Conservation (phyloP, 2,888 invertebrate species). For the Oscheius sp. region DNA sequence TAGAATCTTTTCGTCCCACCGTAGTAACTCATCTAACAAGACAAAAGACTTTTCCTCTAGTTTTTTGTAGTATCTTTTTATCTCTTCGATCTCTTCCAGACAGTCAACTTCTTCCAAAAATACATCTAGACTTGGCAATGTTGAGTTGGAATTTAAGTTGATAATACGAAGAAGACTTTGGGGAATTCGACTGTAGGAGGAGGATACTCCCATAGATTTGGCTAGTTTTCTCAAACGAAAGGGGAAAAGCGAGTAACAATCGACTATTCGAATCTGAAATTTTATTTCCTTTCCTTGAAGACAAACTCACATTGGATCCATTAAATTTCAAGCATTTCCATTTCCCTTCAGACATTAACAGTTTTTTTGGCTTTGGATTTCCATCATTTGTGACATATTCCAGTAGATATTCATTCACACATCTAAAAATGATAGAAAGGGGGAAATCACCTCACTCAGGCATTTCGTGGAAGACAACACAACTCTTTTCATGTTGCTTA, state of each 20-base stretch:
- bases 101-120: not conserved
- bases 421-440: not conserved
- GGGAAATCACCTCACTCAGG: not conserved
- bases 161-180: not conserved
- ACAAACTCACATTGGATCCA: not conserved
- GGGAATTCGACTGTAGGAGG: not conserved
- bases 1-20: not conserved
- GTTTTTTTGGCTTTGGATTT: not conserved
- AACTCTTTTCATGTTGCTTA: conserved; percentile 5
- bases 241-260: conserved; percentile 15
- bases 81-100: not conserved
- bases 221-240: not conserved
- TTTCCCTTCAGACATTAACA: not conserved
- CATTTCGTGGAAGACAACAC: conserved; percentile 16
- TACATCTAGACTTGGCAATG: not conserved
- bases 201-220: not conserved
- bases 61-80: not conserved
- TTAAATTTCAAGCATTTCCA: not conserved
- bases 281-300: not conserved
- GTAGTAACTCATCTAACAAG: not conserved
- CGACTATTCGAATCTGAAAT: conserved; percentile 9
- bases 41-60: not conserved
- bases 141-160: conserved; percentile 1
- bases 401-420: not conserved
- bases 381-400: not conserved